Base-by-base conservation (phyloP, 2,113 vertebrate genomes). In the Dinomys branickii region DNA sequence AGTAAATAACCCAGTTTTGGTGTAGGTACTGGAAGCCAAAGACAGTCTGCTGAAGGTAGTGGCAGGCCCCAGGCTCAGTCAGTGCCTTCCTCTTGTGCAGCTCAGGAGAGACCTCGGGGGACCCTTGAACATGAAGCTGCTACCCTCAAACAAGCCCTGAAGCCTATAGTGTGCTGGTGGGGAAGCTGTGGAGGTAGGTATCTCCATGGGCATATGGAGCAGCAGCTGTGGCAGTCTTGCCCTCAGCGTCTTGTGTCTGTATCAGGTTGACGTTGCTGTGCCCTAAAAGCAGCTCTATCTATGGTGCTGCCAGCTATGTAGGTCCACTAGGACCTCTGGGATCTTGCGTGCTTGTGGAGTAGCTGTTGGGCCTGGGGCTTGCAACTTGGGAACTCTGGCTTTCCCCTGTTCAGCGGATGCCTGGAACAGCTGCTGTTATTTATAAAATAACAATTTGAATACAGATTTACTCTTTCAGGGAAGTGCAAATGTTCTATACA, bases 91-190 rank as follows among this genome's bases (percentile, higher is more conserved):
- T 98, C 96, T 99, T 99, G 97, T 99, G 99, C 96, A 99, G 96
- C 98, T 99, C 99, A 99, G 86, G 73, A 99, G 92, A 10, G 99
- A 99, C 99, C 99, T 97, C 85, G 99, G 98, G n/a, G 99, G 91
- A 35, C 99, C 99, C 1, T 99, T 99, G 17, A 99, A 99, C 44
- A 99, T 99, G 2, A 99, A 99, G 44, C 26, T 96, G 0, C 98
- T 97, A 95, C 99, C 99, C 91, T 99, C 99, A 89, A 99, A 99
- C 94, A 99, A 99, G 17, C 99, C 98, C 13, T 99, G 99, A 99
- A 99, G 7, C 98, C 99, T 17, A 99, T 99, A 19, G 99, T 97
- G 84, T 99, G 99, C 0, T 97, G 94, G 93, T 99, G 99, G 47
- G 98, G 0, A 99, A 98, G 88, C 98, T 99, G 93, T 98, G 98